Evolutionary conservation across 2,888 invertebrate species (phyloP), one percentile per base, ranked within the genome.

Genomic region (Erebia epiphron): DNA sequence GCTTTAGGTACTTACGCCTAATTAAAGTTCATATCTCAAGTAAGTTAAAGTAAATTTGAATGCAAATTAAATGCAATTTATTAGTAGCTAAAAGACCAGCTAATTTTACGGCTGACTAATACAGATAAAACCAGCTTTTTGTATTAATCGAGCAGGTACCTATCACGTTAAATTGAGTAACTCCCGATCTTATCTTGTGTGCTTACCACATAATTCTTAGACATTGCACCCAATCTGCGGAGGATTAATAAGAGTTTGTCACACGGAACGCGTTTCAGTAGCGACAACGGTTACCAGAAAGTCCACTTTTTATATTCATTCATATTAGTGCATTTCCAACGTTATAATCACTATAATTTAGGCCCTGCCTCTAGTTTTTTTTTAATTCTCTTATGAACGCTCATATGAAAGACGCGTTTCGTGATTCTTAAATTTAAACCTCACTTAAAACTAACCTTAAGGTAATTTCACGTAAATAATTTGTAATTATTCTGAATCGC

Each of bases 191-290:
- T 64, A 64, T 64, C 64, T 64, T 35, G 16, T 9, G 21, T 21
- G 64, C 64, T 64, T 64, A 64, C 56, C 61, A 58, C 61, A 69
- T 67, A 69, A 49, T 41, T 66, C 49, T 67, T 49, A 62, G 52
- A 67, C 49, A 58, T 21, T 64, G 49, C 56, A 62, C 66, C 61
- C 49, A 50, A 66, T 62, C 61, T 60, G 18, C 63, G 52, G 61
- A 41, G 14, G 57, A 61, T 64, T 35, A 69, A 57, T 35, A 69
- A 57, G 69, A 52, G 13, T 46, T 49, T 46, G 21, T 14, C 62
- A 62, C 62, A 62, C 35, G 11, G 9, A 13, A 46, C 49, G 21
- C 49, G 49, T 9, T 50, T 35, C 14, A 21, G 56, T 13, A 13
- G 26, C 56, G 13, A 14, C 13, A 14, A 13, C 7, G 1, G 4